Base-by-base conservation (phyloP, 2,888 invertebrate species). In the Phalera bucephala region DNA sequence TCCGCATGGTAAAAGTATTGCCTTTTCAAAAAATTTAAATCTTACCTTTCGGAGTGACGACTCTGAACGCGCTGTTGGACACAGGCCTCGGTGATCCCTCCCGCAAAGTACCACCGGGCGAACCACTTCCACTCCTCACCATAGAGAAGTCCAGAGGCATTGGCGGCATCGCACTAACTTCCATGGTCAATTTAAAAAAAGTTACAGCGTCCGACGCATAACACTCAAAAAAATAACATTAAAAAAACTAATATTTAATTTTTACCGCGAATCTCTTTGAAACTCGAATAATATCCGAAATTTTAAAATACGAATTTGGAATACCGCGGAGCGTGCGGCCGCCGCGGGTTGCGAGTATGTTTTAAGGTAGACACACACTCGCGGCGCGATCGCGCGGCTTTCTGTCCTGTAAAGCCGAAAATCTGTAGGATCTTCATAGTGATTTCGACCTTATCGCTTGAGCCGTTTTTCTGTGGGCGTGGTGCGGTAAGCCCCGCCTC, bases 121-220 rank as follows among this genome's bases (percentile, higher is more conserved):
- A 80, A 33, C 72, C 78, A 53, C 67, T 71, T 50, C 71, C 87
- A 75, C 68, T 78, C 70, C 90, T 73, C 78, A 89, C 87, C 89
- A 91, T 88, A 41, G 93, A 93, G 81, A 92, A 93, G 91, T 93
- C 93, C 81, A 93, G 75, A 39, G 93, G 93, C 92, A 93, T 92
- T 40, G 90, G 88, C 40, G 90, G 81, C 83, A 91, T 91, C 31
- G 91, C 88, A 89, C 92, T 91, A 58, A 93, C 80, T 85, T 93
- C 92, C 90, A 93, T 91, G 64, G 83, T 91, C 50, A 68, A 57
- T 51, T 61, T 31, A 68, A 64, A 29, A 35, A 50, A 52, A 63
- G 11, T 13, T 57, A 63, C 38, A 40, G 44, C 47, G 54, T 64
- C 62, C 61, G 55, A 55, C 52, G 52, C 72, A 69, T 71, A 68